Evolutionary conservation across 1,140 invertebrate species (phyloP).

Genomic region (Cyrtorhinus lividipennis): DNA sequence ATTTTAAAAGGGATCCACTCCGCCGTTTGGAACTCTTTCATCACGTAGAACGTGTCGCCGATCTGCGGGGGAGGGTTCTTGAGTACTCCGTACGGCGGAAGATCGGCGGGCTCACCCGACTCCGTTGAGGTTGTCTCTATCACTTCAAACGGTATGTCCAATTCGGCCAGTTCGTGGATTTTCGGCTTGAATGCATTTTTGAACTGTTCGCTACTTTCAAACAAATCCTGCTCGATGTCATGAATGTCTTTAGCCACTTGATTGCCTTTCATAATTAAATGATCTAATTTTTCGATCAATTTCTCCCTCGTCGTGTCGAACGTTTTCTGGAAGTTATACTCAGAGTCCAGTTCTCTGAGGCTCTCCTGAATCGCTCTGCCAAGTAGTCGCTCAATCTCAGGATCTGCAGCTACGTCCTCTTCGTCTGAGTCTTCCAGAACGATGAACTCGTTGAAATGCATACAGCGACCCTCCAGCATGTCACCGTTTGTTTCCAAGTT

Average conservation of each 20-base stretch:
- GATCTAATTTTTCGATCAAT: neutral
- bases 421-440: neutral
- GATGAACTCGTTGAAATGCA: neutral
- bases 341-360: neutral
- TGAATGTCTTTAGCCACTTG: neutral
- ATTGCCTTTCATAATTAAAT: neutral
- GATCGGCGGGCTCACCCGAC: neutral
- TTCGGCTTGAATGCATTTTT: neutral
- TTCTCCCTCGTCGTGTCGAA: neutral
- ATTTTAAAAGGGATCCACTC: neutral
- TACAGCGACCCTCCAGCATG: neutral
- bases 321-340: neutral
- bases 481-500: neutral
- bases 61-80: neutral
- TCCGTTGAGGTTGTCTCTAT: neutral
- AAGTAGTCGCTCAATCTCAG: neutral
- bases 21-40: neutral
- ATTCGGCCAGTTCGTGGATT: neutral
- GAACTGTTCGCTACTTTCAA: neutral
- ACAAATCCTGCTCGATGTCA: neutral
- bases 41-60: neutral
- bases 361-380: neutral
- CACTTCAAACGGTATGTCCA: neutral
- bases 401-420: neutral
- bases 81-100: neutral